Conservation (phyloP, 2,888 invertebrate species). For the Omphaloscelis lunosa region DNA sequence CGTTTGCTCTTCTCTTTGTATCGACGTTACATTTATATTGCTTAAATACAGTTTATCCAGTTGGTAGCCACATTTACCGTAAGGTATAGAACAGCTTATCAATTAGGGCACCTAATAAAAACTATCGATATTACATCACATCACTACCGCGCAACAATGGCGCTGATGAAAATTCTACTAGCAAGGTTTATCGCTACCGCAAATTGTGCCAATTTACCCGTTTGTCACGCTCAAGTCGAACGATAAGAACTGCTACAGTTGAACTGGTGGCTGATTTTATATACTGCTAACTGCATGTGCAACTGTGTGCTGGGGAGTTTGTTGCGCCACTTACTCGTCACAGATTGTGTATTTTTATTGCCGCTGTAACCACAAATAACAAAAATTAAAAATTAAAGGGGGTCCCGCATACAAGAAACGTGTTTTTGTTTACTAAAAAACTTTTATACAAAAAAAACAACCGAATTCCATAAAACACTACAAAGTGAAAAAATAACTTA, state of each 20-base stretch:
- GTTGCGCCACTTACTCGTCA: neutral
- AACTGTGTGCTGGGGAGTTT: neutral
- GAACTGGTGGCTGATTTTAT: slow-evolving; percentile 20
- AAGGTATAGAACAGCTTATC: slow-evolving; percentile 4
- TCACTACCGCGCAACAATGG: slow-evolving; percentile 61
- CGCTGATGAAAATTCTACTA: slow-evolving; percentile 62
- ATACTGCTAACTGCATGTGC: neutral
- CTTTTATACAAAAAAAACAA: too few relatives aligned
- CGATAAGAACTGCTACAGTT: slow-evolving; percentile 41
- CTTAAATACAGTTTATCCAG: neutral
- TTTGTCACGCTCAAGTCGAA: slow-evolving; percentile 52
- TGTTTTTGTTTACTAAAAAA: too few relatives aligned
- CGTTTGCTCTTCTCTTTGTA: neutral
- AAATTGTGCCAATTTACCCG: slow-evolving; percentile 62
- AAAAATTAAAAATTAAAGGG: too few relatives aligned
- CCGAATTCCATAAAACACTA: too few relatives aligned
- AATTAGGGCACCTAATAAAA: slow-evolving; percentile 16
- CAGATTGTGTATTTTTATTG: neutral
- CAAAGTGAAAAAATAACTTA: too few relatives aligned
- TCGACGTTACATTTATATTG: neutral
- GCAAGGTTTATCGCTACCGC: slow-evolving; percentile 54
- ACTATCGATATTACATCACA: slow-evolving; percentile 39
- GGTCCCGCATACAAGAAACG: neutral
- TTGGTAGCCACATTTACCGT: neutral
- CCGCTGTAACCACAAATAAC: too few relatives aligned